A percentile compares a stretch with the other conserved stretches of the same genome.
These are phyloP conservation scores for Gari tellinella DNA, from an alignment of 2,888 invertebrate species.

Conservation along the genomic window DNA sequence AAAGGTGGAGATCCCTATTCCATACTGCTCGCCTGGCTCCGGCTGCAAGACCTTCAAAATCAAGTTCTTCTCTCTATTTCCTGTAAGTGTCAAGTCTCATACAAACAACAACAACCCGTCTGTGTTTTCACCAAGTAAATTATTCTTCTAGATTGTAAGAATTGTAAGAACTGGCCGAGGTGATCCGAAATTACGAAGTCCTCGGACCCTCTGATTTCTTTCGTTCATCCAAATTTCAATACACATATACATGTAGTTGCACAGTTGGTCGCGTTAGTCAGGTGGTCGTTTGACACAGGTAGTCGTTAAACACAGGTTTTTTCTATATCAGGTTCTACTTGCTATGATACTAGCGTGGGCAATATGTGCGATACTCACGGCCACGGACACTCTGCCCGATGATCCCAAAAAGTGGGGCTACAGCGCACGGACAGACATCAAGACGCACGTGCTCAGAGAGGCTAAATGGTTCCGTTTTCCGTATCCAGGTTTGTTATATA, in stretches of 20 bases:
- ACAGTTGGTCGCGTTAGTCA: no score
- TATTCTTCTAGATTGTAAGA: no score
- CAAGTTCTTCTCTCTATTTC: conserved; percentile 70
- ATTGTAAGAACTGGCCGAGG: no score
- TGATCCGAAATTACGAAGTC: no score
- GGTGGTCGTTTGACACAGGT: no score
- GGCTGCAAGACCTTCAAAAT: conserved; percentile 51
- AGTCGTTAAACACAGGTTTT: no score
- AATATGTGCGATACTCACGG: conserved; percentile 81
- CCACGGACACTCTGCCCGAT: conserved; percentile 83
- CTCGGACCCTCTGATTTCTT: no score
- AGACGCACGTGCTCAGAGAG: conserved; percentile 68
- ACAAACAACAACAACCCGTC: no score
- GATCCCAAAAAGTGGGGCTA: conserved; percentile 81
- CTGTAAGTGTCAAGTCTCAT: conserved; percentile 48
- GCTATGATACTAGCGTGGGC: conserved; percentile 79
- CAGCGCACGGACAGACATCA: conserved; percentile 81
- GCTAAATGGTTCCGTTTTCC: conserved; percentile 83
- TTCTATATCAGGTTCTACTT: conserved; percentile 73
- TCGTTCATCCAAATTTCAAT: no score
- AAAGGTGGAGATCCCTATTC: conserved; percentile 81
- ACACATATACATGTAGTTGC: no score
- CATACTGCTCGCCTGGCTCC: conserved; percentile 33
- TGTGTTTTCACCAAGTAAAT: no score
- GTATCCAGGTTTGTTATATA: conserved; percentile 87